Percentiles rank a stretch among this genome's conserved stretches.
These are phyloP conservation scores for Toxotes lorentzi DNA, from an alignment of 2,797 vertebrate species.

Conservation along the genomic window DNA sequence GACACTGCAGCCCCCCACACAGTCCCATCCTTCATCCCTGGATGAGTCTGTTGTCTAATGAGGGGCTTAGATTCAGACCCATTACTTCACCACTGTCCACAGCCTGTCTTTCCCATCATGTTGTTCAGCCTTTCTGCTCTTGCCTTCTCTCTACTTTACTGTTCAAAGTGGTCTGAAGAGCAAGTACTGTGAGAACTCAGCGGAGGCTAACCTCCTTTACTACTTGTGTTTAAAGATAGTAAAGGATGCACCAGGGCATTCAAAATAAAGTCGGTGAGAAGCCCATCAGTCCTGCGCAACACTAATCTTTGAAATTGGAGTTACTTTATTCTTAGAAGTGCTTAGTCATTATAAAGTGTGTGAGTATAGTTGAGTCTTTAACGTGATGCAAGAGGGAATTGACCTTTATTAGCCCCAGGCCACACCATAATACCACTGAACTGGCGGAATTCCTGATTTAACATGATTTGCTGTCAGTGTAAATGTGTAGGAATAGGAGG, in stretches of 20 bases:
- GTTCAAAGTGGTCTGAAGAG: conserved; percentile 51
- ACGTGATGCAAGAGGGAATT: conserved; percentile 11
- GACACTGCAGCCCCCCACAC: conserved; percentile 68
- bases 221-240: conserved; percentile 11
- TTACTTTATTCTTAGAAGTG: conserved; percentile 30
- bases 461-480: conserved; percentile 46
- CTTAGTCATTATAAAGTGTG: conserved; percentile 21
- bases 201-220: conserved; percentile 23
- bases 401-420: conserved; percentile 28
- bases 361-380: conserved; percentile 29
- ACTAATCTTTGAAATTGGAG: conserved; percentile 44
- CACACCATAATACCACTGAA: conserved; percentile 9
- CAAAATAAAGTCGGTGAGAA: conserved; percentile 12
- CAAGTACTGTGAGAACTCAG: conserved; percentile 26
- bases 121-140: conserved; percentile 45
- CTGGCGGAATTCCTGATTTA: conserved; percentile 41
- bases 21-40: conserved; percentile 63
- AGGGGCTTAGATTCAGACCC: conserved; percentile 68
- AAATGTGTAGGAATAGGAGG: conserved; percentile 16
- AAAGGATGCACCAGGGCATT: conserved; percentile 2
- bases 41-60: conserved; percentile 68
- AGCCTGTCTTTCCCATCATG: conserved; percentile 61
- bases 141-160: conserved; percentile 45
- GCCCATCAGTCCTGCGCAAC: conserved; percentile 8
- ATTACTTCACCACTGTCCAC: conserved; percentile 67